Percentiles rank a stretch among this genome's conserved stretches.
phyloP scores from a whole-genome alignment of 2,113 vertebrate species.

The Elgaria multicarinata region DNA sequence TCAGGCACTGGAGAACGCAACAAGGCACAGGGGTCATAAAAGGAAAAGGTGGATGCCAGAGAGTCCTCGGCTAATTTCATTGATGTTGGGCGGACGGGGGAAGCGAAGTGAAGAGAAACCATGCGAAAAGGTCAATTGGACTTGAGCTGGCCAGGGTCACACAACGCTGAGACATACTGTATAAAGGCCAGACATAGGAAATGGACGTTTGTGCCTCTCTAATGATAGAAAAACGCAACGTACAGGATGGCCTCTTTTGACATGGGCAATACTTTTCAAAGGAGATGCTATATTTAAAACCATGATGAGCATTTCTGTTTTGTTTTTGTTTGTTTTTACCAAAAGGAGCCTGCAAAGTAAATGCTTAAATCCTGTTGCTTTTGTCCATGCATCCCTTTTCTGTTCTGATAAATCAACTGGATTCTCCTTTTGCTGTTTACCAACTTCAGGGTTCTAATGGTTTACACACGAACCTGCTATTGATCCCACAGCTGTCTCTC shows the following conservation, averaged over 20 bases:
- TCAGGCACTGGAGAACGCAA: constrained; percentile 40
- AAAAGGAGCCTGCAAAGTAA: background rate
- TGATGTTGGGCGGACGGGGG: constrained; percentile 29
- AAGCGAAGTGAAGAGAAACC: constrained; percentile 37
- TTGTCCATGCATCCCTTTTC: constrained; percentile 57
- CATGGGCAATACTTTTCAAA: constrained; percentile 68
- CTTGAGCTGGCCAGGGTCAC: constrained; percentile 53
- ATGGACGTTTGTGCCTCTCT: constrained; percentile 72
- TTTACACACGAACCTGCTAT: background rate
- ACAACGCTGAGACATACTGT: constrained; percentile 36
- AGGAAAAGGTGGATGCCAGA: constrained; percentile 60
- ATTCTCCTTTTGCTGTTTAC: constrained; percentile 41
- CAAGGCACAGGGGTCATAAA: constrained; percentile 38
- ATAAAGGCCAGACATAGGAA: constrained; percentile 73
- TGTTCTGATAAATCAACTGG: constrained; percentile 57
- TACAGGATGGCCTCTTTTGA: constrained; percentile 79
- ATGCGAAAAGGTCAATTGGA: constrained; percentile 32
- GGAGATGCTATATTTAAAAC: constrained; percentile 77
- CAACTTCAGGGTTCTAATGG: constrained; percentile 32
- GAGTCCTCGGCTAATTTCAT: constrained; percentile 17
- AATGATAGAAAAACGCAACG: constrained; percentile 68
- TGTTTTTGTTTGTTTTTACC: constrained; percentile 67
- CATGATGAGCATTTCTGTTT: constrained; percentile 70
- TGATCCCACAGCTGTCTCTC: background rate
- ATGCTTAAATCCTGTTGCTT: constrained; percentile 46